Percentiles rank a stretch among this genome's conserved stretches.
phyloP scores from a whole-genome alignment of 2,797 vertebrate species.

The Siniperca scherzeri region DNA sequence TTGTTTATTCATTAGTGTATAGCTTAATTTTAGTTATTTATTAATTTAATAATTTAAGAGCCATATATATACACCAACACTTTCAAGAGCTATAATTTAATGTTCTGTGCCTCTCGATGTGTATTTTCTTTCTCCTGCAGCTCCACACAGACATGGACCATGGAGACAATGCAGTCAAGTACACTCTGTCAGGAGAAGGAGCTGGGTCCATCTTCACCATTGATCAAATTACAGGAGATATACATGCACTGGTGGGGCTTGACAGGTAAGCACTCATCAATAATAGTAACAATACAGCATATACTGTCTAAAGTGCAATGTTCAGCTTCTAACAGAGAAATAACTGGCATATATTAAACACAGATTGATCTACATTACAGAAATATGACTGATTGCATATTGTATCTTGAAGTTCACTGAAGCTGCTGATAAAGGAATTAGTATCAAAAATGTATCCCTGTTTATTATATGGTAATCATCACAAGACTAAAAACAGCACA shows the following conservation, averaged over 20 bases:
- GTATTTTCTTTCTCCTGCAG: conserved; percentile 73
- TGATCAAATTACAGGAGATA: conserved; percentile 94
- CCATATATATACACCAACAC: no score
- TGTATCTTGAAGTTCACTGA: not conserved
- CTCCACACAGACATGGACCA: conserved; percentile 96
- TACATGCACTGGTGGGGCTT: conserved; percentile 92
- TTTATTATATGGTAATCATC: no score
- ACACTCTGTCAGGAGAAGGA: conserved; percentile 95
- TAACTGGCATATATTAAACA: not conserved
- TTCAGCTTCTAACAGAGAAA: not conserved
- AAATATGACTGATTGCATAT: not conserved
- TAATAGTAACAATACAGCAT: not conserved
- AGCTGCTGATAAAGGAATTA: not conserved
- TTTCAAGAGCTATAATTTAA: not conserved
- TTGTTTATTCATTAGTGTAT: no score
- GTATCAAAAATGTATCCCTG: not conserved
- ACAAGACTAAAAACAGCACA: no score
- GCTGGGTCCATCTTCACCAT: conserved; percentile 94
- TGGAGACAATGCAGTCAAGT: conserved; percentile 91
- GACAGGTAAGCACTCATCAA: conserved; percentile 81
- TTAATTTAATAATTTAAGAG: not conserved
- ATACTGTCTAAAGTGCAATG: not conserved
- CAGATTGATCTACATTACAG: not conserved
- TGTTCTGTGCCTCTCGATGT: not conserved
- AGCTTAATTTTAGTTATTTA: no score